Evolutionary conservation across 2,888 invertebrate species (phyloP).

Genomic region (Digitonthophagus gazella): DNA sequence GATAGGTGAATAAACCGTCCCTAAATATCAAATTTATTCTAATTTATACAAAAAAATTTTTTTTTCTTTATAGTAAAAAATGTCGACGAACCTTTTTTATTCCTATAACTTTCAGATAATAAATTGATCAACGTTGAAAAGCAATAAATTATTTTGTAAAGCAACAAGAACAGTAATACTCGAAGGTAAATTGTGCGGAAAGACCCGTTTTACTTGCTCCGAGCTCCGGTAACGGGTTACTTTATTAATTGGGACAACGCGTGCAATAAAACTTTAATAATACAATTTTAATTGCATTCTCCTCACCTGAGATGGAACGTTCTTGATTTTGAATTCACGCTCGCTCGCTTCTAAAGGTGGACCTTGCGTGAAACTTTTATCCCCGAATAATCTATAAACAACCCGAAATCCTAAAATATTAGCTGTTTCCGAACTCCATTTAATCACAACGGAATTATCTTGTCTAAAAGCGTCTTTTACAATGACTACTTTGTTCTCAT

Average conservation of each 20-base stretch:
- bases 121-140: too few species aligned
- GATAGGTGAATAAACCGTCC: too few species aligned
- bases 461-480: slow-evolving; percentile 83
- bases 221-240: too few species aligned
- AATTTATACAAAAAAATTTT: too few species aligned
- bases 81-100: too few species aligned
- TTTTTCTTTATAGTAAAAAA: too few species aligned
- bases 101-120: too few species aligned
- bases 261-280: neutral
- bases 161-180: too few species aligned
- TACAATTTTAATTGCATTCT: neutral
- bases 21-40: too few species aligned
- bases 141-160: too few species aligned
- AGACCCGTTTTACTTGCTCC: neutral
- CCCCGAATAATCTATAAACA: slow-evolving; percentile 85
- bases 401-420: slow-evolving; percentile 88
- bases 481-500: slow-evolving; percentile 71
- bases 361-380: slow-evolving; percentile 85
- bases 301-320: slow-evolving; percentile 81
- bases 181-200: neutral
- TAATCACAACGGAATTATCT: slow-evolving; percentile 84
- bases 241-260: neutral
- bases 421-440: slow-evolving; percentile 86
- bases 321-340: slow-evolving; percentile 89
- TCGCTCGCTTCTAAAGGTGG: slow-evolving; percentile 87